Conservation (phyloP, 2,113 vertebrate species). For the Chaetodon auriga region DNA sequence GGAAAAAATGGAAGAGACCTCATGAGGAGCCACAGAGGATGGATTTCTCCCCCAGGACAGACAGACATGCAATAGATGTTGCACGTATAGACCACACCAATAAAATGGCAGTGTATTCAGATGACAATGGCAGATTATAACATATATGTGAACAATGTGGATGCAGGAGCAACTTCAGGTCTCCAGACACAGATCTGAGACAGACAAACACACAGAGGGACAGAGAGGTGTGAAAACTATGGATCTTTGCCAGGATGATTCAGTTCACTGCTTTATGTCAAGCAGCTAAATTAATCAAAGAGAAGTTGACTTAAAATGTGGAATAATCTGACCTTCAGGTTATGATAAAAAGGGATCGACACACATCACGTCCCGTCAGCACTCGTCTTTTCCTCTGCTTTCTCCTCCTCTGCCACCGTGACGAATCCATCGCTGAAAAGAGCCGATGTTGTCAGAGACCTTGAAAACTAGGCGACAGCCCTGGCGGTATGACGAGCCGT, state of each 20-base stretch:
- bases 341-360: conserved; percentile 1
- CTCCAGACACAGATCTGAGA: too few species aligned
- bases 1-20: too few species aligned
- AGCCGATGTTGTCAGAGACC: conserved; percentile 66
- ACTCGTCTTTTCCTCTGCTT: not conserved
- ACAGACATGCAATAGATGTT: too few species aligned
- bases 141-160: too few species aligned
- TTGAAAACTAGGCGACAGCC: conserved; percentile 62
- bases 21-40: too few species aligned
- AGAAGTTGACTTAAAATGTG: not conserved
- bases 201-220: too few species aligned
- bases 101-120: too few species aligned
- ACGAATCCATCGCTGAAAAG: conserved; percentile 52
- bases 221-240: not conserved
- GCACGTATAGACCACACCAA: too few species aligned
- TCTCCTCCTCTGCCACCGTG: conserved; percentile 4
- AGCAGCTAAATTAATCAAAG: conserved; percentile 9
- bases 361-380: conserved; percentile 12
- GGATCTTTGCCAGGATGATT: not conserved
- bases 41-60: too few species aligned
- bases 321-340: conserved; percentile 30
- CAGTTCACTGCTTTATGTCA: not conserved
- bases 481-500: conserved; percentile 52
- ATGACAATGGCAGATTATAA: too few species aligned
- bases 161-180: too few species aligned